Percentiles rank a stretch among this genome's conserved stretches.
Evolutionary conservation across 64 coral and sea anemone genomes (phyloP).

Genomic region (Montipora capricornis): DNA sequence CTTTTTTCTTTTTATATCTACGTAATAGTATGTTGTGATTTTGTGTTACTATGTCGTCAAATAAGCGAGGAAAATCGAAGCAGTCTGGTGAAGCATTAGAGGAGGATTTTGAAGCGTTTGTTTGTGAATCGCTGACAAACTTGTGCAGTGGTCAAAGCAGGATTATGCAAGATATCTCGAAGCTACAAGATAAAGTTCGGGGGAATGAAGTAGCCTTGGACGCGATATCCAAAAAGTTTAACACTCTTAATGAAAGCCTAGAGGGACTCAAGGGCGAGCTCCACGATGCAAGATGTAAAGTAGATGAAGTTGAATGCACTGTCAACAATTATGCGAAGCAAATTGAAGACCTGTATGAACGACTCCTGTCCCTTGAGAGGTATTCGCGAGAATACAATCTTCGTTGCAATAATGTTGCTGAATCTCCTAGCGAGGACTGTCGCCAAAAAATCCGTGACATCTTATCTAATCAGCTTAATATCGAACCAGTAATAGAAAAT

Average conservation of each 20-base stretch:
- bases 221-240: not conserved
- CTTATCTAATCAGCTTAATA: too few species aligned
- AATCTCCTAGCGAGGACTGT: too few species aligned
- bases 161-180: not conserved
- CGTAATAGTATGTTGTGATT: not conserved
- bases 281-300: too few species aligned
- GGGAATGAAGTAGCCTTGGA: not conserved
- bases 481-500: too few species aligned
- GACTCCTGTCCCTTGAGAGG: too few species aligned
- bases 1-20: not conserved
- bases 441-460: too few species aligned
- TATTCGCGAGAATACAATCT: too few species aligned
- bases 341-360: too few species aligned
- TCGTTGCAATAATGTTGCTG: too few species aligned
- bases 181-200: not conserved
- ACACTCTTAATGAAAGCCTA: not conserved
- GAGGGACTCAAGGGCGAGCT: not conserved
- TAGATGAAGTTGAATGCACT: too few species aligned
- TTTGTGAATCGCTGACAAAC: not conserved
- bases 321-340: too few species aligned
- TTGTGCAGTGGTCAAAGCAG: not conserved
- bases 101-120: not conserved
- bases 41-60: not conserved
- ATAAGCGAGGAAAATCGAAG: not conserved
- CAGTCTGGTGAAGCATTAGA: not conserved